phyloP scores from a whole-genome alignment of 2,113 vertebrate species.

The Colaptes auratus region DNA sequence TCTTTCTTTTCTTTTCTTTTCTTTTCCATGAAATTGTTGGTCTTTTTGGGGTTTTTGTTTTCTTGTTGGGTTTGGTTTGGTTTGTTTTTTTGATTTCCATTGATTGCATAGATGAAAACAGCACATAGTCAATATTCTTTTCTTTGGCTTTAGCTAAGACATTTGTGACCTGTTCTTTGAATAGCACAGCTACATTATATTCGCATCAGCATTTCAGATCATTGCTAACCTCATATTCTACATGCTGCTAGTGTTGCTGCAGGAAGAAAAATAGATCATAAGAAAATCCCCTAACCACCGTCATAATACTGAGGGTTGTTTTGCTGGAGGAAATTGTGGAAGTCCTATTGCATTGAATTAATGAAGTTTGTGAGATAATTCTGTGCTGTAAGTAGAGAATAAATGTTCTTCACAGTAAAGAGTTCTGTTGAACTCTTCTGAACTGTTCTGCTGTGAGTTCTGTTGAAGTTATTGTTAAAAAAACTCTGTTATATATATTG shows the following conservation, averaged over 20 bases:
- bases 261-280: not conserved
- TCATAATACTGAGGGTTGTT: not conserved
- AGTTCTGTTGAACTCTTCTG: too few relatives aligned
- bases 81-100: not conserved
- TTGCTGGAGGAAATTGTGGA: not conserved
- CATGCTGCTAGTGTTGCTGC: not conserved
- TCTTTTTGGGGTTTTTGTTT: not conserved
- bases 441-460: not conserved
- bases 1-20: not conserved
- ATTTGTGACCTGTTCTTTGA: not conserved
- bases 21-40: not conserved
- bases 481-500: accelerated
- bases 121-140: accelerated
- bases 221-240: not conserved
- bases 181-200: not conserved
- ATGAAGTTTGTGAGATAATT: not conserved
- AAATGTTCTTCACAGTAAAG: too few relatives aligned
- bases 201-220: not conserved
- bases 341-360: not conserved
- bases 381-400: not conserved
- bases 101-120: not conserved
- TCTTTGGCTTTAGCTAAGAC: not conserved
- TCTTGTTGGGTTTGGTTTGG: too few relatives aligned
- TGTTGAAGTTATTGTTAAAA: not conserved
- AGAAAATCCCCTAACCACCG: not conserved